phyloP scores from a whole-genome alignment of 2,113 vertebrate species.

The Aspiorhynchus laticeps region DNA sequence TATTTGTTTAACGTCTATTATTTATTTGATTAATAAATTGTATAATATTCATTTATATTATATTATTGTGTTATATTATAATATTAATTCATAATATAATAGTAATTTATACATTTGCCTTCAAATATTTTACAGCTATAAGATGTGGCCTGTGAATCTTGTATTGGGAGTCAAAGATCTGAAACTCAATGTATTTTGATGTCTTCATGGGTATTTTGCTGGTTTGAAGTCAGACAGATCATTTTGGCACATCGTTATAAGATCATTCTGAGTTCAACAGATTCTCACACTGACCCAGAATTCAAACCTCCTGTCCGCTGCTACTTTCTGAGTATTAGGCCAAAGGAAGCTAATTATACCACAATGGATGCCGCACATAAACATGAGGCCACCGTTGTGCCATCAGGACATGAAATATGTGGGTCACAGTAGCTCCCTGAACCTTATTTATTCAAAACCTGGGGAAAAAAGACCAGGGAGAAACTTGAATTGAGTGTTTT shows the following conservation, averaged over 20 bases:
- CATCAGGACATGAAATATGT: slow-evolving; percentile 28
- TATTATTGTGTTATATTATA: too few relatives aligned
- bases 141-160: neutral
- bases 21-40: too few relatives aligned
- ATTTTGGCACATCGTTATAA: neutral
- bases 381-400: slow-evolving; percentile 8
- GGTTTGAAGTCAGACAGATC: neutral
- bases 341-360: slow-evolving; percentile 47
- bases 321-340: slow-evolving; percentile 28
- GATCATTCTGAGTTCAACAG: slow-evolving; percentile 30
- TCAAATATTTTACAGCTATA: neutral
- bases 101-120: too few relatives aligned
- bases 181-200: neutral
- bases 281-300: slow-evolving; percentile 20
- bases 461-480: neutral
- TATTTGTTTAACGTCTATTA: too few relatives aligned
- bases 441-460: slow-evolving; percentile 12
- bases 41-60: too few relatives aligned
- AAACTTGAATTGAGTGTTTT: neutral
- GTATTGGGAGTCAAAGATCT: neutral
- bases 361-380: slow-evolving; percentile 16
- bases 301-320: neutral
- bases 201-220: neutral
- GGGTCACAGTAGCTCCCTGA: neutral
- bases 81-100: too few relatives aligned